Base-by-base conservation (phyloP, 2,797 vertebrate species). In the Spinibarbus caldwelli region DNA sequence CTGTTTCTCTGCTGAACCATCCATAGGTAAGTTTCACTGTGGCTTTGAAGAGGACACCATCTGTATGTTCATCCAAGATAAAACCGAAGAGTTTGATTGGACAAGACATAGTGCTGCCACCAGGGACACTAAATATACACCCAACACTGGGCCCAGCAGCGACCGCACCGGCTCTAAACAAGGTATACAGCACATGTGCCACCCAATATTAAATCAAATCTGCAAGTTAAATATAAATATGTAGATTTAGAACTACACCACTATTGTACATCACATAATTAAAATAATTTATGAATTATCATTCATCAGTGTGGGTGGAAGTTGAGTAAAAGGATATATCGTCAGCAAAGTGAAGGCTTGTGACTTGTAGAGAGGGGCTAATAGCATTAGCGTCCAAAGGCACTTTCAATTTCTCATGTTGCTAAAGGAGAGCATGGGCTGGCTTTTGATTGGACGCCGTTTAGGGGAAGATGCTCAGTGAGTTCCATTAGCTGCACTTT, bases 1-100 rank as follows among this genome's bases (percentile, higher is more conserved):
- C 23, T 19, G 14, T 80, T 67, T 75, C 2, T 80, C 23, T 80
- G 12, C 49, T 80, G 47, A 86, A 47, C 78, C 43, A 85, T 89
- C 76, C 91, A 67, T 93, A 99, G 98, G 96, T 89, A 96, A 98
- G 94, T 99, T 98, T 95, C 97, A 97, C 91, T 99, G 98, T 21
- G 95, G 96, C 34, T 99, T 99, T 88, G 97, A 99, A 92, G 97
- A 99, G 2, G 96, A 97, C 59, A 95, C 96, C 21, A 94, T 99
- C 89, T 99, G 98, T 93, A 95, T 97, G 64, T 99, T 99, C 93
- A 96, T 96, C 31, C 98, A 99, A 95, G 98, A 99, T 21, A 97
- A 97, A 87, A 94, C 94, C 0, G 98, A 99, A 86, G 96, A 96
- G 80, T 99, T 99, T 7, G 97, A 99, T 91, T 99, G 98, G 98